Percentiles rank a stretch among this genome's conserved stretches.
These are phyloP conservation scores for Psittacula cyanocephala DNA, from an alignment of 2,113 vertebrate genomes.

Conservation along the genomic window DNA sequence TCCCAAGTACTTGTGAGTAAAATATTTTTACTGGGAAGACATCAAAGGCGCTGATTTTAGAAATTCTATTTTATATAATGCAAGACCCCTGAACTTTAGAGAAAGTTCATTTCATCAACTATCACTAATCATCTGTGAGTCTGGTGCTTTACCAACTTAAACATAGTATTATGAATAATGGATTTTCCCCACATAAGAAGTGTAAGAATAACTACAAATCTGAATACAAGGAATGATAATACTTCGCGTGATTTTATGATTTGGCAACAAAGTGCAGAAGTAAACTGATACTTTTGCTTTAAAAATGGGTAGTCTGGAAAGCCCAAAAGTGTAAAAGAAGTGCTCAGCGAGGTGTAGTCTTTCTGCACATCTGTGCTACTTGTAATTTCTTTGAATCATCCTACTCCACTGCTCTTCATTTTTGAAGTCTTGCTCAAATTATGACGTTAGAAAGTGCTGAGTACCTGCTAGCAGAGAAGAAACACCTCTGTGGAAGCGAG, in stretches of 20 bases:
- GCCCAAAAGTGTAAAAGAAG: background rate
- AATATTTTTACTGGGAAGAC: conserved; percentile 69
- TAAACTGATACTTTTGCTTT: background rate
- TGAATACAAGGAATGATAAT: background rate
- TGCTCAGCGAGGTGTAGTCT: background rate
- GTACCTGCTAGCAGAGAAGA: background rate
- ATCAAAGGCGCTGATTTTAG: conserved; percentile 64
- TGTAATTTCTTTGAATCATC: background rate
- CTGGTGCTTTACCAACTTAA: conserved; percentile 75
- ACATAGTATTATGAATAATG: conserved; percentile 66
- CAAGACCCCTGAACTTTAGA: conserved; percentile 60
- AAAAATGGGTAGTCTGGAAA: background rate
- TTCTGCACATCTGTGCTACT: background rate
- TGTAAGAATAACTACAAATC: conserved; percentile 45
- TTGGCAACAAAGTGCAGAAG: background rate
- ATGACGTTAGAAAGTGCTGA: background rate
- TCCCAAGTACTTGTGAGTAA: conserved; percentile 39
- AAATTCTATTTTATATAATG: conserved; percentile 60
- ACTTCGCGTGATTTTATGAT: conserved; percentile 1
- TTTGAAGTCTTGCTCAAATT: background rate
- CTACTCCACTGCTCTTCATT: background rate
- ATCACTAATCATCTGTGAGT: conserved; percentile 68
- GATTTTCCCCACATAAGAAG: conserved; percentile 42
- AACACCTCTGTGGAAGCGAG: background rate
- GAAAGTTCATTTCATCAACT: conserved; percentile 68